Percentiles rank a stretch among this genome's conserved stretches.
phyloP scores from a whole-genome alignment of 1,140 invertebrate species.

The Conus ventricosus region DNA sequence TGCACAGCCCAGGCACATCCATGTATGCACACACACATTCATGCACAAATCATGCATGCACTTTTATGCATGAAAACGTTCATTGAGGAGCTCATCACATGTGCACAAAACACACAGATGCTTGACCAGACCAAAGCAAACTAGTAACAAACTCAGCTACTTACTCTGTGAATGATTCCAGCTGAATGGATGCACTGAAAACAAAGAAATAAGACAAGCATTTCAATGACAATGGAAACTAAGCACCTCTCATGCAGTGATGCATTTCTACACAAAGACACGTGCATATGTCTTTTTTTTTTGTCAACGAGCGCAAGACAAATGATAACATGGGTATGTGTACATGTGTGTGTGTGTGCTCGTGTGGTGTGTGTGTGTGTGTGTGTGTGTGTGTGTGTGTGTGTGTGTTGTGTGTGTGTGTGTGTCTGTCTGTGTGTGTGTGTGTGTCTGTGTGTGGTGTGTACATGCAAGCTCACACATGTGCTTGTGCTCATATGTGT shows the following conservation, averaged over 20 bases:
- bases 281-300: no score
- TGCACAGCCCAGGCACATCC: no score
- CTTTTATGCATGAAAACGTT: no score
- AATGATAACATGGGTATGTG: not conserved
- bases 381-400: not conserved
- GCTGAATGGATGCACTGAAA: constrained; percentile 96
- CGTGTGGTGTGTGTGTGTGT: not conserved
- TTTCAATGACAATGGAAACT: not conserved
- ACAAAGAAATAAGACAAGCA: constrained; percentile 38
- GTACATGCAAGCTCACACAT: no score
- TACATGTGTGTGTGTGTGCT: not conserved
- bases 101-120: no score
- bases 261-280: not conserved
- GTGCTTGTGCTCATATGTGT: constrained; percentile 1
- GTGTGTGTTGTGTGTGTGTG: no score
- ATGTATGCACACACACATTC: no score
- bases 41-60: no score
- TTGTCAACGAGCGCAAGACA: no score
- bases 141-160: constrained; percentile 42
- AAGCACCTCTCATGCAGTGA: not conserved
- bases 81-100: no score
- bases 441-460: no score
- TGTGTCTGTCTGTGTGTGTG: no score
- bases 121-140: not conserved
- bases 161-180: constrained; percentile 98